Percentiles rank a stretch among this genome's conserved stretches.
Conservation (phyloP, 1,140 invertebrate genomes). For the Physella acuta region DNA sequence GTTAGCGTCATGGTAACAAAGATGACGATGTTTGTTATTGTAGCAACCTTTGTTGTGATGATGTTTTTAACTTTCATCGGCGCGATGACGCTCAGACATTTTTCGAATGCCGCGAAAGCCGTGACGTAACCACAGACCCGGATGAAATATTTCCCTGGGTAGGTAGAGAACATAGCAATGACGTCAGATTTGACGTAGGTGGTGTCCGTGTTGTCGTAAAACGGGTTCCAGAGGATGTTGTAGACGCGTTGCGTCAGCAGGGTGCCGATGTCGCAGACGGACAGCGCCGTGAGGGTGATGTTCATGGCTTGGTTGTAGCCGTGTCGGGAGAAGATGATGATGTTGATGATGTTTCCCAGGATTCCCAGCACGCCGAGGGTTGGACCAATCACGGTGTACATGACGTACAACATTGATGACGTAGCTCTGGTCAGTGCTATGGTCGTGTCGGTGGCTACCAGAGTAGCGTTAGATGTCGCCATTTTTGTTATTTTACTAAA, state of each 20-base stretch:
- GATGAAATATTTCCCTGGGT: not conserved
- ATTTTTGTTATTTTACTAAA: no score
- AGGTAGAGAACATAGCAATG: not conserved
- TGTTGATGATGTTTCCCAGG: not conserved
- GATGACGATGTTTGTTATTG: not conserved
- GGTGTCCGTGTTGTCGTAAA: not conserved
- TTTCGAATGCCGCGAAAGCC: not conserved
- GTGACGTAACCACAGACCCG: not conserved
- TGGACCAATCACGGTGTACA: no score
- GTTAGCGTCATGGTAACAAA: not conserved
- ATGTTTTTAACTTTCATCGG: not conserved
- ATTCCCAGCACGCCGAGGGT: not conserved
- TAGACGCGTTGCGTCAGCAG: not conserved
- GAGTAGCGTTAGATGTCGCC: no score
- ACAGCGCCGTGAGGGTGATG: not conserved
- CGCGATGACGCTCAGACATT: not conserved
- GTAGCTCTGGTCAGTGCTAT: no score
- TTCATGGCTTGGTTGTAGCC: not conserved
- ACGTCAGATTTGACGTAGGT: not conserved
- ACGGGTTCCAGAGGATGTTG: not conserved
- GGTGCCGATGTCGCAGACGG: not conserved
- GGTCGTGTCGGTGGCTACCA: no score
- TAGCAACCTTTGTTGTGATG: not conserved
- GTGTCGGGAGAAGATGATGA: not conserved
- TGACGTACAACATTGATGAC: no score